These are phyloP conservation scores for Lagopus leucura DNA, from an alignment of 2,113 vertebrate genomes.

Conservation along the genomic window DNA sequence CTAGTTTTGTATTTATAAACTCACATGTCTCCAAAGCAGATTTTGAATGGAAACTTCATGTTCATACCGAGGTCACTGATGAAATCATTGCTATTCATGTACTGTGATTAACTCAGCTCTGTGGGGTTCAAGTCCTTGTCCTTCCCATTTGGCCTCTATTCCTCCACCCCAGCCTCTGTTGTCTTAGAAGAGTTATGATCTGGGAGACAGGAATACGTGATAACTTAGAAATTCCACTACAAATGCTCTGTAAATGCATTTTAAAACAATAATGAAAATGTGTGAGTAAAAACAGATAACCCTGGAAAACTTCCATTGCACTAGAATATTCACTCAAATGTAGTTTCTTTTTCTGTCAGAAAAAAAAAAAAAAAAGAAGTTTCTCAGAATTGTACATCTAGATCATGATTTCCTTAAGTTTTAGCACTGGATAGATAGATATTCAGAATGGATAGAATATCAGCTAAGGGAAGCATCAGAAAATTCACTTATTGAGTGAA, in stretches of 20 bases:
- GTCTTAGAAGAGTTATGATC: not conserved
- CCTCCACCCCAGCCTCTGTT: not conserved
- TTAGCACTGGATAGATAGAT: not conserved
- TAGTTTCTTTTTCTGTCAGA: not conserved
- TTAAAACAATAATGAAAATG: constrained; percentile 42
- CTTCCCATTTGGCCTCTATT: not conserved
- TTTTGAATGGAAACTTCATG: not conserved
- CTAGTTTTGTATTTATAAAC: not conserved
- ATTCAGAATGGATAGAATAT: not conserved
- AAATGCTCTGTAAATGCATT: constrained; percentile 10
- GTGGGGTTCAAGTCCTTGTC: not conserved
- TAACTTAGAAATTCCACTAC: constrained; percentile 1
- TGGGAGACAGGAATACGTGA: not conserved
- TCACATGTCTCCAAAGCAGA: not conserved
- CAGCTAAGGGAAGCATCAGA: not conserved
- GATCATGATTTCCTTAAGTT: not conserved
- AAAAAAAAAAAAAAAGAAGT: not conserved
- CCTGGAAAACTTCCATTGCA: not conserved
- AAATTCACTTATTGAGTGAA: not conserved
- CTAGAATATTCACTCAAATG: not conserved
- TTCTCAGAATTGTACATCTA: not conserved
- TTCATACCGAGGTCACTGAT: not conserved
- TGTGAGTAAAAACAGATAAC: not conserved
- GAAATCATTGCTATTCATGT: not conserved
- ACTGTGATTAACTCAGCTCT: not conserved